A percentile compares a stretch with the other conserved stretches of the same genome.
These are phyloP conservation scores for Gonatopus flavifemur DNA, from an alignment of 1,140 invertebrate species.

Conservation along the genomic window DNA sequence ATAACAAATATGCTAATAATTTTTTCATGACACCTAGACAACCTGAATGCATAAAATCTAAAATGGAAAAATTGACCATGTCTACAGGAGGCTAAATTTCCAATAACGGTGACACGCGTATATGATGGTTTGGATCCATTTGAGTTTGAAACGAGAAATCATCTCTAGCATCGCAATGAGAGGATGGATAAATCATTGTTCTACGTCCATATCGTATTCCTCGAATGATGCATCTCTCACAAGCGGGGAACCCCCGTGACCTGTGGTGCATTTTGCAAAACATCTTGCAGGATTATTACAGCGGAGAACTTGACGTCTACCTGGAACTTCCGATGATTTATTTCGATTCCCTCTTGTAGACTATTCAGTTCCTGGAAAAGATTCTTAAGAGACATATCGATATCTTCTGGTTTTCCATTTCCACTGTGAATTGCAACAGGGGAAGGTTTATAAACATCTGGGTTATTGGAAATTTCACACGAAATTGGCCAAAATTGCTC, in stretches of 20 bases:
- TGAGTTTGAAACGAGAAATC: not conserved
- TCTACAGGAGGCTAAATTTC: not conserved
- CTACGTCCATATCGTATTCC: conserved; percentile 4
- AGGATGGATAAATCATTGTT: conserved; percentile 1
- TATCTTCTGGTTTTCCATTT: conserved; percentile 7
- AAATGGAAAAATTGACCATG: not conserved
- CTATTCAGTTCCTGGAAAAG: conserved; percentile 3
- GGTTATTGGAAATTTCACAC: too few relatives aligned
- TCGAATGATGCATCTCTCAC: conserved; percentile 8
- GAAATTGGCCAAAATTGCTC: too few relatives aligned
- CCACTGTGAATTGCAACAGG: too few relatives aligned
- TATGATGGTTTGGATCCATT: not conserved
- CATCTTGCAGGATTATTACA: conserved; percentile 15
- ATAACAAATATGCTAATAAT: not conserved
- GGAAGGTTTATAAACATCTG: too few relatives aligned
- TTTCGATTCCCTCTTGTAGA: conserved; percentile 1
- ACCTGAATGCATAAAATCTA: not conserved
- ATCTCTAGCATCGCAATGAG: not conserved
- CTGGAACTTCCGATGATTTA: not conserved
- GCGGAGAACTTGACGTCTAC: conserved; percentile 6
- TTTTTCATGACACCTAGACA: not conserved
- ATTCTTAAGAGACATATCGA: not conserved
- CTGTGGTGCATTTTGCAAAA: conserved; percentile 14
- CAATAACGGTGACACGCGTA: not conserved
- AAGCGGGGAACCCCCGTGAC: conserved; percentile 8